Conservation (phyloP, 2,797 vertebrate genomes). For the Melanotaenia trifasciata region DNA sequence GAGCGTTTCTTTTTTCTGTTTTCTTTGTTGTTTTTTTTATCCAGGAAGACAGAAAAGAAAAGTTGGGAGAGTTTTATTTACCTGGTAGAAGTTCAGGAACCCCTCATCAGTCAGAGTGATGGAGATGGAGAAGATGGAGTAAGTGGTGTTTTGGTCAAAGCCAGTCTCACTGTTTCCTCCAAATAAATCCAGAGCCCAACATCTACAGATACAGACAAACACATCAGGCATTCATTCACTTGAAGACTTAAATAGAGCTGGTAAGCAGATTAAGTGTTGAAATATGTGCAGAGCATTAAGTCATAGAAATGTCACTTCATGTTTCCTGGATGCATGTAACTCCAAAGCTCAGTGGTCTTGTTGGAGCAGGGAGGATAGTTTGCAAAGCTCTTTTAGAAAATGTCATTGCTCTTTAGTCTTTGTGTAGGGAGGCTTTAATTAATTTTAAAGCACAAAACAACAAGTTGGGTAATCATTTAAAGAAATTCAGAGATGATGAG, state of each 20-base stretch:
- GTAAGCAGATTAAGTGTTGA: slow-evolving; percentile 14
- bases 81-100: slow-evolving; percentile 94
- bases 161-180: slow-evolving; percentile 97
- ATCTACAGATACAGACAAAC: slow-evolving; percentile 78
- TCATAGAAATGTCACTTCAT: slow-evolving; percentile 18
- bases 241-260: slow-evolving; percentile 2
- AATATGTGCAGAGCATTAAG: slow-evolving; percentile 14
- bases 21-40: not conserved
- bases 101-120: slow-evolving; percentile 95
- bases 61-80: slow-evolving; percentile 45
- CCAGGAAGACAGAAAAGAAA: not conserved
- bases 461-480: not conserved
- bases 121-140: slow-evolving; percentile 96
- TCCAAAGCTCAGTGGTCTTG: slow-evolving; percentile 13
- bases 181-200: slow-evolving; percentile 94
- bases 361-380: not conserved
- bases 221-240: slow-evolving; percentile 1
- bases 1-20: not conserved
- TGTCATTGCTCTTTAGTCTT: not conserved
- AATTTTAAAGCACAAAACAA: slow-evolving; percentile 27
- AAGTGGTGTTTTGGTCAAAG: slow-evolving; percentile 96
- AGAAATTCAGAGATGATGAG: not conserved
- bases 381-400: slow-evolving; percentile 15
- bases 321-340: slow-evolving; percentile 20
- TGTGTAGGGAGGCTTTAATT: slow-evolving; percentile 16